phyloP scores from a whole-genome alignment of 2,888 invertebrate genomes.

The Habrosyne pyritoides region DNA sequence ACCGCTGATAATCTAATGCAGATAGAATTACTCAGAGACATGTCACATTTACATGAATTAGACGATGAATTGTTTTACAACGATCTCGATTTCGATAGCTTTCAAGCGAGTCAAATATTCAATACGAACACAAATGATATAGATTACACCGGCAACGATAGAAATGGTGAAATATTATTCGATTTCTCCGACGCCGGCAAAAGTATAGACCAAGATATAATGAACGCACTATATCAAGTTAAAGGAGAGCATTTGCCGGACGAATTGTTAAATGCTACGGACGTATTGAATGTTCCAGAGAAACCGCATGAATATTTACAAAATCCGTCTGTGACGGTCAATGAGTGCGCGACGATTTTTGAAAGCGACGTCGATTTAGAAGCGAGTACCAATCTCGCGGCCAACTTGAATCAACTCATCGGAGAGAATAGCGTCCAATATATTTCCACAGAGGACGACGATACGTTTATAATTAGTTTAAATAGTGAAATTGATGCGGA shows the following conservation, averaged over 20 bases:
- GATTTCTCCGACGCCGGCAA: constrained; percentile 59
- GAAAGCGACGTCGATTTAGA: constrained; percentile 78
- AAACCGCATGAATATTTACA: constrained; percentile 37
- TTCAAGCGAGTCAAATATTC: constrained; percentile 67
- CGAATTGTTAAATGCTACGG: constrained; percentile 58
- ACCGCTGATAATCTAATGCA: constrained; percentile 64
- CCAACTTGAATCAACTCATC: constrained; percentile 75
- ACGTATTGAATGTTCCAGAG: constrained; percentile 34
- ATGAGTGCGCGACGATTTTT: constrained; percentile 76
- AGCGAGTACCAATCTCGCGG: constrained; percentile 72
- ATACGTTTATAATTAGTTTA: constrained; percentile 76
- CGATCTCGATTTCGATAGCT: constrained; percentile 72
- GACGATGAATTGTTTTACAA: constrained; percentile 74
- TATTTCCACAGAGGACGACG: constrained; percentile 76
- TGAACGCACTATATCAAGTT: constrained; percentile 63
- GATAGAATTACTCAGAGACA: constrained; percentile 73
- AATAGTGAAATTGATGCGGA: constrained; percentile 76
- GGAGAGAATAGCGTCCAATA: constrained; percentile 77
- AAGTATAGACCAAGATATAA: constrained; percentile 68
- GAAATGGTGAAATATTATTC: constrained; percentile 59
- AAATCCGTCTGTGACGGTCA: constrained; percentile 54
- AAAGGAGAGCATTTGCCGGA: constrained; percentile 64
- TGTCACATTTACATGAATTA: constrained; percentile 69
- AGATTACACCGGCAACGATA: constrained; percentile 53
- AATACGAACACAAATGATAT: constrained; percentile 55